These are phyloP conservation scores for rabbit (Oryctolagus cuniculus) DNA, from an alignment of 2,113 vertebrate genomes.

Conservation along the genomic window DNA sequence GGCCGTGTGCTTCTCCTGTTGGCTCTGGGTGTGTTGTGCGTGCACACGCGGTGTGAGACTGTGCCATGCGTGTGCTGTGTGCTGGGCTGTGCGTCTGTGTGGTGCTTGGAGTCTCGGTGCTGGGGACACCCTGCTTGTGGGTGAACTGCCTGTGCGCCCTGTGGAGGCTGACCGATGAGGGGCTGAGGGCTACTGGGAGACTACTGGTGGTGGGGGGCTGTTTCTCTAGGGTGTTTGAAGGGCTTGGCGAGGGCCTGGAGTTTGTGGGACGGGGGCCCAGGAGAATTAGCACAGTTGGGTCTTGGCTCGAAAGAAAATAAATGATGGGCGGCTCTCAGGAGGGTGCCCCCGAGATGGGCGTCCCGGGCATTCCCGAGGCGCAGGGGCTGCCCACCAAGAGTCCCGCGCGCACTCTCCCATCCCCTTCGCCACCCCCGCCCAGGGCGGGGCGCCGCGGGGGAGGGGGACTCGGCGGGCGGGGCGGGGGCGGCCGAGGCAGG, in stretches of 20 bases:
- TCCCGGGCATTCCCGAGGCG: not conserved
- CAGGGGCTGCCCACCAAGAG: not conserved
- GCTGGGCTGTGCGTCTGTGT: not conserved
- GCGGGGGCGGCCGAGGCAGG: conserved; percentile 34
- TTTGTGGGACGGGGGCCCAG: not conserved
- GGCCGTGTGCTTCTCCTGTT: not conserved
- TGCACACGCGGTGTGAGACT: not conserved
- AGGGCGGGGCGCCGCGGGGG: conserved; percentile 48
- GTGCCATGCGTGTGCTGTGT: not conserved
- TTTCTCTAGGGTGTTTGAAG: conserved; percentile 69
- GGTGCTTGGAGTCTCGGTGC: not conserved
- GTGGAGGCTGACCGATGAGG: not conserved
- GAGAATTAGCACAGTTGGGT: not conserved
- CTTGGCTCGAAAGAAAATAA: not conserved
- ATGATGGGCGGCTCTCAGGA: not conserved
- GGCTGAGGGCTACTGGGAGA: not conserved
- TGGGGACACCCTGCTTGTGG: not conserved
- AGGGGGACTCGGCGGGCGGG: not conserved
- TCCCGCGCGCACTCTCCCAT: conserved; percentile 48
- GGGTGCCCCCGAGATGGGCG: not conserved
- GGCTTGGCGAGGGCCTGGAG: not conserved
- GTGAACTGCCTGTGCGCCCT: not conserved
- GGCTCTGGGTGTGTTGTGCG: not conserved
- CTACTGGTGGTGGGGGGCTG: not conserved
- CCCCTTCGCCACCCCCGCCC: conserved; percentile 32